Evolutionary conservation across 2,888 invertebrate species (phyloP).

Genomic region (Scelioninae gen. 2): DNA sequence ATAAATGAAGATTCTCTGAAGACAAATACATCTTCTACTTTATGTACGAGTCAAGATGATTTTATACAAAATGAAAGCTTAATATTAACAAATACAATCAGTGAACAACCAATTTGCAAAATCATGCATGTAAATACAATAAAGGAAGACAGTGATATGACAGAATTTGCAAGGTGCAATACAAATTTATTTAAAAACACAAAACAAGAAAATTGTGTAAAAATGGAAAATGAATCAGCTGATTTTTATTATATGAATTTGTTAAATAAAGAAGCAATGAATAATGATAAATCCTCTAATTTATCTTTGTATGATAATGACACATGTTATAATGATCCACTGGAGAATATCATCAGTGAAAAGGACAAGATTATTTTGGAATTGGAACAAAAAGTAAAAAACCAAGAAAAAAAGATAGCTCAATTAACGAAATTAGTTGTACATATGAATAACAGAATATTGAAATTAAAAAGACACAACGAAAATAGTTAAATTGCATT

Average conservation of each 20-base stretch:
- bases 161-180: neutral
- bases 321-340: neutral
- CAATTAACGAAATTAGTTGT: conserved; percentile 12
- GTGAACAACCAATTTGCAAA: neutral
- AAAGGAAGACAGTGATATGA: neutral
- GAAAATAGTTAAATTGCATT: neutral
- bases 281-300: no score
- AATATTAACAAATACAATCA: neutral
- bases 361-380: conserved; percentile 4
- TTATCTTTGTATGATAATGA: no score
- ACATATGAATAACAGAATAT: conserved; percentile 6
- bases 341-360: neutral
- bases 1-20: no score
- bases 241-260: conserved; percentile 16
- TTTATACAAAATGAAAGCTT: neutral
- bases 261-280: neutral
- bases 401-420: conserved; percentile 9
- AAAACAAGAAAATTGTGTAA: neutral
- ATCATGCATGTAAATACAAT: neutral
- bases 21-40: no score
- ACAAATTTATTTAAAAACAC: neutral
- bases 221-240: conserved; percentile 1
- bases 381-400: neutral
- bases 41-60: no score
- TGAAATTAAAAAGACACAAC: conserved; percentile 5